Base-by-base conservation (phyloP, 2,797 vertebrate species). In the Sciaenops ocellatus region DNA sequence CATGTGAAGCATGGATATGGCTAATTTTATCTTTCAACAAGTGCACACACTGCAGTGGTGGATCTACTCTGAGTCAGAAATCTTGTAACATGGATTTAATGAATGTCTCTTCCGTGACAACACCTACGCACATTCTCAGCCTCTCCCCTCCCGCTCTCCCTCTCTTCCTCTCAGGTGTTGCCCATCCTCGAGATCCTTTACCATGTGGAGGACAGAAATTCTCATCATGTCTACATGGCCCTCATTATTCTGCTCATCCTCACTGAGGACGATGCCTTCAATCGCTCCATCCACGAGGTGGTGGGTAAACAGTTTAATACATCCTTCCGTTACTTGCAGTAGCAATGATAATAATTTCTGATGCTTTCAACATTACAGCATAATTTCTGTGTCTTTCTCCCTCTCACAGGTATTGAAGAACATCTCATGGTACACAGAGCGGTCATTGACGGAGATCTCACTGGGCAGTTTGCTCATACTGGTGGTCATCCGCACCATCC, bases 171-270 rank as follows among this genome's bases (percentile, higher is more conserved):
- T 50, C 82, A 99, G 98, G 98, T 99, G 80, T 92, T 99, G 85
- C 98, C 98, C 12, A 99, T 99, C 88, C 96, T 99, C 8, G 97
- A 99, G 91, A 99, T 99, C 76, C 96, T 99, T 26, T 99, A 99
- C 93, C 97, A 97, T 0, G 97, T 99, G 18, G 98, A 99, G 87
- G 97, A 99, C 44, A 97, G 98, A 85, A 99, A 99, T 87, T 99
- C 98, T 38, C 98, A 99, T 88, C 98, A 99, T 22, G 98, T 99
- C 78, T 99, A 99, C 92, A 99, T 99, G 98, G 98, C 98, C 55
- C 97, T 99, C 76, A 99, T 99, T 63, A 97, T 99, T 90, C 92
- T 99, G 73, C 95, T 99, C 91, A 99, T 99, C 79, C 97, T 99
- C 3, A 99, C 98, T 0, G 98, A 99, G 92, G 98, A 99, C 0